Base-by-base conservation (phyloP, 2,888 invertebrate genomes). In the Carabus problematicus region DNA sequence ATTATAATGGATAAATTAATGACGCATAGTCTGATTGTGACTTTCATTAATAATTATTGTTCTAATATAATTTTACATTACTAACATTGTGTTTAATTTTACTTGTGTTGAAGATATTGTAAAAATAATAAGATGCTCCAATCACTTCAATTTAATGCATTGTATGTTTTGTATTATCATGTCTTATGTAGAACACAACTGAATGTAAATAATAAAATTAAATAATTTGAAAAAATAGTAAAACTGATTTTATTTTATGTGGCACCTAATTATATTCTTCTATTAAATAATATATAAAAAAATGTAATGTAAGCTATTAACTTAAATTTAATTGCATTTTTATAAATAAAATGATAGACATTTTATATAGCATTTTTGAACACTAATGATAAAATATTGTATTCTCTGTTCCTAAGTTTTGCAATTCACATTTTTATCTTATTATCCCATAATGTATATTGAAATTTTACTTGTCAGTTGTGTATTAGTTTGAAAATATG, bases 111-210 rank as follows among this genome's bases (percentile, higher is more conserved):
- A 43, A 19, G 54, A 62, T 18, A 14, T 55, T 41, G 12, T n/a
- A 64, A 59, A 66, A 64, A 66, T 41, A 43, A 60, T 60, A 67
- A 59, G 42, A 67, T 67, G 67, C 67, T 67, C 67, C 49, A 67
- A 60, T 67, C 60, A 49, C 60, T 54, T 54, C 41, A 49, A 67
- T 67, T 61, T 67, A 60, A 40, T 67, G 67, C 60, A 67, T 59
- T 67, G 67, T 67, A 67, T 67, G 67, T 67, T 67, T 67, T 67
- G 54, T 67, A 67, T 67, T 67, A 67, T 19, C 67, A 67, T 67
- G 67, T 67, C 67, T 67, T 67, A 67, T 18, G 67, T 67, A 67
- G 67, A 67, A 67, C 67, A 67, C 67, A 67, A 67, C 41, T 67
- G 56, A 67, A 67, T 67, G 67, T 67, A 67, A 67, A 67, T 67